Evolutionary conservation across 2,888 invertebrate genomes (phyloP).

Genomic region (Nymphalis polychloros): DNA sequence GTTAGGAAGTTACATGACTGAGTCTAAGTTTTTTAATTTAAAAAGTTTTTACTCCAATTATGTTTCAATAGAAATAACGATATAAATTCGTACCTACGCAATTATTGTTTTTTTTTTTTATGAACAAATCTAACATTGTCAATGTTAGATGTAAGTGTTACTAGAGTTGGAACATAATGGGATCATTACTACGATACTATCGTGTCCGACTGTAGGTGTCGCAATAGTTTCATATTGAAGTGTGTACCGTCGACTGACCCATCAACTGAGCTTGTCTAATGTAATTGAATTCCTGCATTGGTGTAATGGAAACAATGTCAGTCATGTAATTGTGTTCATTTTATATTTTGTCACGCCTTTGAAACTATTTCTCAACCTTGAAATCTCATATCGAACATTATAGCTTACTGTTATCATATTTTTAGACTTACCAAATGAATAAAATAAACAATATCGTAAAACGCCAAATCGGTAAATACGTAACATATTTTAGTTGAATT

Average conservation of each 20-base stretch:
- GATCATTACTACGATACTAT: conserved; percentile 3
- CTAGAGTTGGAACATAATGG: not conserved
- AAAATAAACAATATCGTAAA: not conserved
- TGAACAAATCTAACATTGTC: not conserved
- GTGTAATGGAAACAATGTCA: conserved; percentile 4
- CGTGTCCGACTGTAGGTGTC: conserved; percentile 5
- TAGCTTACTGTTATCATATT: not conserved
- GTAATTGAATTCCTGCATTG: conserved; percentile 8
- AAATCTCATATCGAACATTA: not conserved
- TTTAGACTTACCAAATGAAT: not conserved
- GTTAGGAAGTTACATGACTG: too few relatives aligned
- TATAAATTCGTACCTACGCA: not conserved
- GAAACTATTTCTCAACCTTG: conserved; percentile 7
- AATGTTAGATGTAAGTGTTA: not conserved
- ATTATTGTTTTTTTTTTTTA: not conserved
- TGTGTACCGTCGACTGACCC: not conserved
- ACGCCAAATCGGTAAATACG: not conserved
- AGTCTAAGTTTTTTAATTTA: conserved; percentile 5
- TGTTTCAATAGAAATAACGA: conserved; percentile 5
- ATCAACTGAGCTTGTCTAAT: conserved; percentile 2
- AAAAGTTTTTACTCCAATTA: not conserved
- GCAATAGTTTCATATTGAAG: not conserved
- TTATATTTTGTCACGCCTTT: not conserved
- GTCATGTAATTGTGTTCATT: not conserved
- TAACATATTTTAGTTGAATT: not conserved